Evolutionary conservation across 2,888 invertebrate species (phyloP).

Genomic region (Eledona agricola): DNA sequence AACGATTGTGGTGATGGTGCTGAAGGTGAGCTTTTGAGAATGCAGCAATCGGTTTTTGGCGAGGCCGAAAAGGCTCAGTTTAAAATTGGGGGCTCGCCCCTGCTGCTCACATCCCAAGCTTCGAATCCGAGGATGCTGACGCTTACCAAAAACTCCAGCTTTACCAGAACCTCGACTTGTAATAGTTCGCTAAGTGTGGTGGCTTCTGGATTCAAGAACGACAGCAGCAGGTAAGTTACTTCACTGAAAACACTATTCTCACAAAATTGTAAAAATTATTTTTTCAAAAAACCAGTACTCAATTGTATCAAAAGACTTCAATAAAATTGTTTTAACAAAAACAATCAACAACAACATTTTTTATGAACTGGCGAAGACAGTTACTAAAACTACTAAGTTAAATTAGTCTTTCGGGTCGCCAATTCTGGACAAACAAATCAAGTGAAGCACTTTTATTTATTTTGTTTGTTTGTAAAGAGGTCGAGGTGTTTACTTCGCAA

Average conservation of each 20-base stretch:
- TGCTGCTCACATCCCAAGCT: slow-evolving; percentile 32
- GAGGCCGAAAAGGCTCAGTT: slow-evolving; percentile 30
- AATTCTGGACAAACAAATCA: no score
- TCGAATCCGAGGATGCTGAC: slow-evolving; percentile 21
- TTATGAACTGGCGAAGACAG: no score
- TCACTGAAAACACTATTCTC: not conserved
- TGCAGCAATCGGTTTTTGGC: no score
- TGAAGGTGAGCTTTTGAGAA: no score
- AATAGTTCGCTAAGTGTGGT: slow-evolving; percentile 46
- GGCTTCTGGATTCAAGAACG: slow-evolving; percentile 34
- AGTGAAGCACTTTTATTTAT: no score
- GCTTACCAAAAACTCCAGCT: slow-evolving; percentile 45
- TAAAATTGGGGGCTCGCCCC: slow-evolving; percentile 35
- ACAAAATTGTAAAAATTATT: slow-evolving; percentile 1
- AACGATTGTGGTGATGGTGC: not conserved
- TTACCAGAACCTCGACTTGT: slow-evolving; percentile 45
- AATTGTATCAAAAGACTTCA: no score
- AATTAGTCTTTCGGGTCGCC: no score
- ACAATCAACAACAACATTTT: no score
- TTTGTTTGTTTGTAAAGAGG: slow-evolving; percentile 9
- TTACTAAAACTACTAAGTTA: no score
- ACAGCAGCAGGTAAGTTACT: slow-evolving; percentile 41
- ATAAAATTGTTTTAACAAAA: no score
- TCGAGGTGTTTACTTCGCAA: slow-evolving; percentile 3
- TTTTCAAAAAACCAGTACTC: no score